Conservation (phyloP, 1,140 invertebrate species). For the Periplaneta americana region DNA sequence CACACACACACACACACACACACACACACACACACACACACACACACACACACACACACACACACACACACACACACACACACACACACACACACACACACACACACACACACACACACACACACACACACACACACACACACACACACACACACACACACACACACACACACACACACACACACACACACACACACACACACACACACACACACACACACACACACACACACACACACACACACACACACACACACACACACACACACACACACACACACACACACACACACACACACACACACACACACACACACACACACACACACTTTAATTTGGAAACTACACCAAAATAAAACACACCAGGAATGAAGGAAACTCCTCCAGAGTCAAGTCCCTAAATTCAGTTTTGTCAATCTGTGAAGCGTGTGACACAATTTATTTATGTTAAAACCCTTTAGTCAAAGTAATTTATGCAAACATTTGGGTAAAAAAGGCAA, state of each 20-base stretch:
- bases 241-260: conserved; percentile 16
- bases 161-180: conserved; percentile 16
- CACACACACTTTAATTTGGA: conserved; percentile 11
- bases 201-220: conserved; percentile 16
- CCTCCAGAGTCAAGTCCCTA: too few relatives aligned
- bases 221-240: conserved; percentile 16
- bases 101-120: conserved; percentile 16
- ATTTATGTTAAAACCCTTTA: too few relatives aligned
- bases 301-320: conserved; percentile 16
- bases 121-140: conserved; percentile 16
- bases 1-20: conserved; percentile 11
- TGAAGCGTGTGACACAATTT: too few relatives aligned
- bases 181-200: conserved; percentile 16
- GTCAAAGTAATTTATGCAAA: too few relatives aligned
- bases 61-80: conserved; percentile 16
- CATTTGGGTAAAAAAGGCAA: too few relatives aligned
- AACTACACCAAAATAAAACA: too few relatives aligned
- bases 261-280: conserved; percentile 16
- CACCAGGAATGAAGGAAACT: too few relatives aligned
- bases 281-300: conserved; percentile 16
- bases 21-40: conserved; percentile 11
- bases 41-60: conserved; percentile 11
- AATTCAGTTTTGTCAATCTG: too few relatives aligned
- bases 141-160: conserved; percentile 16
- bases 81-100: conserved; percentile 16